Evolutionary conservation across 2,888 invertebrate genomes (phyloP).

Genomic region (Elaeidobius kamerunicus): DNA sequence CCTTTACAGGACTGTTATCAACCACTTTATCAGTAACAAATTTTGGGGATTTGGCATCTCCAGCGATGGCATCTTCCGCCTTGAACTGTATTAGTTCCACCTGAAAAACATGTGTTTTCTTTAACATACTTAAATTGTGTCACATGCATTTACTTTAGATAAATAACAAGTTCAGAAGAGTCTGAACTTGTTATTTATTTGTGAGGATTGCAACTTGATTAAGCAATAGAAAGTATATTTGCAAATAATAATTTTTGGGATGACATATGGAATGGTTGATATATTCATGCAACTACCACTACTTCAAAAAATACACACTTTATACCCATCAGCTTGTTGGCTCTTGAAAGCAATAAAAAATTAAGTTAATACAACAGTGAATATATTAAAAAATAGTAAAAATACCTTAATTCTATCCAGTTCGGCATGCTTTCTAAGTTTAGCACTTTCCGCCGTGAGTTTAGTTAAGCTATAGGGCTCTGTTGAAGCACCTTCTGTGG

Average conservation of each 20-base stretch:
- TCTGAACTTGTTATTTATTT: too few species aligned
- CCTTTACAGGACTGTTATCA: slow-evolving; percentile 71
- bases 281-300: too few species aligned
- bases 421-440: slow-evolving; percentile 59
- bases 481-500: slow-evolving; percentile 63
- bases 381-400: background rate
- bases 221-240: too few species aligned
- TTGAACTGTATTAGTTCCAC: slow-evolving; percentile 28
- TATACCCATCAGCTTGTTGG: slow-evolving; percentile 18
- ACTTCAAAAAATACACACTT: too few species aligned
- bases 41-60: slow-evolving; percentile 21
- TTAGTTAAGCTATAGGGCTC: slow-evolving; percentile 71
- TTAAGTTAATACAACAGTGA: background rate
- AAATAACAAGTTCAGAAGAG: too few species aligned
- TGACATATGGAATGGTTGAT: too few species aligned
- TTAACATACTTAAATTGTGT: too few species aligned
- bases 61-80: slow-evolving; percentile 25
- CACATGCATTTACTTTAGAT: too few species aligned
- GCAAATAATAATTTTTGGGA: too few species aligned
- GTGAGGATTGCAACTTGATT: too few species aligned
- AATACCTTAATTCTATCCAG: slow-evolving; percentile 53
- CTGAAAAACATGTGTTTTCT: too few species aligned
- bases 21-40: slow-evolving; percentile 39
- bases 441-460: slow-evolving; percentile 69
- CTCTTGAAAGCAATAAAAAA: slow-evolving; percentile 7